A percentile compares a stretch with the other conserved stretches of the same genome.
Evolutionary conservation across 35 echinoderm and acorn worm genomes (phyloP).

Genomic region (Ophiothrix spiculata): DNA sequence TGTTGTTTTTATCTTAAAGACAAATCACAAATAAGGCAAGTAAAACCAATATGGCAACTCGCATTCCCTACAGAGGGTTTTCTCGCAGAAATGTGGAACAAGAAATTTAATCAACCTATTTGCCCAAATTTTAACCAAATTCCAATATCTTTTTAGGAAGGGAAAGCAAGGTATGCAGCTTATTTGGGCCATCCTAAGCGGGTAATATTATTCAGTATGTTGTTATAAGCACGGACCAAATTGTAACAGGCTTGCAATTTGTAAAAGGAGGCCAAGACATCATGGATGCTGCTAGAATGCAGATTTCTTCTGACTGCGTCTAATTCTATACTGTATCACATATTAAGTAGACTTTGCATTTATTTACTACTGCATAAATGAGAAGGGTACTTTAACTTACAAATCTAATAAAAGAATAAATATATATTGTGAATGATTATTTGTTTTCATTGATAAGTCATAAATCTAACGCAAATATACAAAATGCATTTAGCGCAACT

Average conservation of each 20-base stretch:
- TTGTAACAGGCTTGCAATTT: not conserved
- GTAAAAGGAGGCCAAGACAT: not conserved
- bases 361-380: not conserved
- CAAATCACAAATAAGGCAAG: not conserved
- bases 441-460: too few species aligned
- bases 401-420: too few species aligned
- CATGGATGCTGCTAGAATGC: not conserved
- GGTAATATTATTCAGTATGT: not conserved
- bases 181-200: not conserved
- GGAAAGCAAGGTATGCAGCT: not conserved
- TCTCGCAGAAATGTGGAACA: not conserved
- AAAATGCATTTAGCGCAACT: too few species aligned
- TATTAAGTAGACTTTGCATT: not conserved
- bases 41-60: conserved; percentile 8
- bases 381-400: too few species aligned
- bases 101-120: conserved; percentile 16
- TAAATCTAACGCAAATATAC: too few species aligned
- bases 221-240: not conserved
- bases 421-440: too few species aligned
- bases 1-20: not conserved
- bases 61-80: not conserved
- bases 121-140: conserved; percentile 4
- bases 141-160: not conserved
- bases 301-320: not conserved
- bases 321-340: not conserved